Conservation (phyloP, 1,140 invertebrate genomes). For the Drosophila elegans region DNA sequence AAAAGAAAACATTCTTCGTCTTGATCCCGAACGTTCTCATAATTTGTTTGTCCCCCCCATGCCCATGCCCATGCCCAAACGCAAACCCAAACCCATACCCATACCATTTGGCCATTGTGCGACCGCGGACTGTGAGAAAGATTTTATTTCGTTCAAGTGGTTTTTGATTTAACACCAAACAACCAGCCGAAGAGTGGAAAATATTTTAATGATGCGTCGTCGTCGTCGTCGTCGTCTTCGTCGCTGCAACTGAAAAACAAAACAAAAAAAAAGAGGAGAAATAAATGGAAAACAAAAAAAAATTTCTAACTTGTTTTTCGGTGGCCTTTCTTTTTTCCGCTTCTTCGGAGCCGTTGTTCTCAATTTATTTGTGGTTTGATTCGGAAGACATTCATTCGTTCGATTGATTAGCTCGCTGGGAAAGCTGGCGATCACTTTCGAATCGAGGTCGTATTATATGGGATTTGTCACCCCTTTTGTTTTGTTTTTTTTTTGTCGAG, state of each 20-base stretch:
- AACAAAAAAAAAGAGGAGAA: constrained; percentile 14
- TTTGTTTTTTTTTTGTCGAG: neutral
- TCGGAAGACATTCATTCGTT: constrained; percentile 46
- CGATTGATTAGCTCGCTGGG: constrained; percentile 70
- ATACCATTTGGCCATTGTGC: constrained; percentile 24
- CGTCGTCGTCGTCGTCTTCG: constrained; percentile 7
- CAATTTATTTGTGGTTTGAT: constrained; percentile 53
- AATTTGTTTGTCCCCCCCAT: constrained; percentile 67
- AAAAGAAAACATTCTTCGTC: constrained; percentile 72
- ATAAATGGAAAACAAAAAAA: constrained; percentile 60
- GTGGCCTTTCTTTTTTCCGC: constrained; percentile 57
- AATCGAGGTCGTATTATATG: constrained; percentile 34
- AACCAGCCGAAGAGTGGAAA: constrained; percentile 63
- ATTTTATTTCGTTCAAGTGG: constrained; percentile 83
- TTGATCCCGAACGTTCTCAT: constrained; percentile 74
- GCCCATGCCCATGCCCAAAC: neutral
- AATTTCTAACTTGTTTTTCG: constrained; percentile 78
- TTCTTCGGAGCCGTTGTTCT: constrained; percentile 39
- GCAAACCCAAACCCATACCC: constrained; percentile 8
- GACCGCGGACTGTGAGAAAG: constrained; percentile 74
- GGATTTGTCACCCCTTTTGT: constrained; percentile 21
- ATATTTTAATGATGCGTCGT: constrained; percentile 80
- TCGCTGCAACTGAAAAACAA: constrained; percentile 62
- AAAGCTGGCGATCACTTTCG: constrained; percentile 40
- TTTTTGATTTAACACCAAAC: constrained; percentile 82